phyloP scores from a whole-genome alignment of 2,888 invertebrate species.

The Halictus quadricinctus region DNA sequence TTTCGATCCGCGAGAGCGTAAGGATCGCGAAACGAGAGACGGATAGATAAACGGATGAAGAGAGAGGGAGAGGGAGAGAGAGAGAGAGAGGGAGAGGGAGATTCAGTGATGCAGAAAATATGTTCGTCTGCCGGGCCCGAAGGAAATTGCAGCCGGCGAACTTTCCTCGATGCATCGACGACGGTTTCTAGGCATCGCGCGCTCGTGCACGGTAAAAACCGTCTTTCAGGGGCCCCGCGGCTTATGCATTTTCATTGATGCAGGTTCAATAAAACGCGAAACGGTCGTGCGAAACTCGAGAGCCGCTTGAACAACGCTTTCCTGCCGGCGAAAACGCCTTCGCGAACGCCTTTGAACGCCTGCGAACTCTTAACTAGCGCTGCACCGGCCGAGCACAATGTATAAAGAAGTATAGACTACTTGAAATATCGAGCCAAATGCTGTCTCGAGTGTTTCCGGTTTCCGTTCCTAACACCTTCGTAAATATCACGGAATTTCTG shows the following conservation, averaged over 20 bases:
- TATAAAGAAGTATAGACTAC: not conserved
- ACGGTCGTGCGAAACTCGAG: constrained; percentile 12
- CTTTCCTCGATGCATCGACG: constrained; percentile 55
- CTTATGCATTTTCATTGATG: constrained; percentile 16
- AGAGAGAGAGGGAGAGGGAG: not conserved
- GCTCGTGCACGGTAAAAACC: not conserved
- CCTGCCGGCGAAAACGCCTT: not conserved
- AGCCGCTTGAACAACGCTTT: constrained; percentile 3
- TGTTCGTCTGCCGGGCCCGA: constrained; percentile 46
- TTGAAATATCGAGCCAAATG: constrained; percentile 4
- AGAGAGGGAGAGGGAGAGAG: not conserved
- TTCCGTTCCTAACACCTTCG: not conserved
- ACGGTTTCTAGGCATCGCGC: constrained; percentile 24
- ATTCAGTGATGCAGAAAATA: constrained; percentile 58
- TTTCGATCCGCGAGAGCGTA: constrained; percentile 26
- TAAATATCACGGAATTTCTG: not conserved
- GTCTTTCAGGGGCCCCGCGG: constrained; percentile 15
- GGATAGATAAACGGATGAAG: not conserved
- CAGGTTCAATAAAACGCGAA: constrained; percentile 27
- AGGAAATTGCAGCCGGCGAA: constrained; percentile 57
- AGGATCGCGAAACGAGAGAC: constrained; percentile 27
- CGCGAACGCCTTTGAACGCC: constrained; percentile 12
- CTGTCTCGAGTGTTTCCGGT: not conserved
- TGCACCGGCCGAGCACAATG: not conserved
- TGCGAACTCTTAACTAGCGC: constrained; percentile 9